These are phyloP conservation scores for Pilophorus perplexus DNA, from an alignment of 2,888 invertebrate genomes.

Conservation along the genomic window DNA sequence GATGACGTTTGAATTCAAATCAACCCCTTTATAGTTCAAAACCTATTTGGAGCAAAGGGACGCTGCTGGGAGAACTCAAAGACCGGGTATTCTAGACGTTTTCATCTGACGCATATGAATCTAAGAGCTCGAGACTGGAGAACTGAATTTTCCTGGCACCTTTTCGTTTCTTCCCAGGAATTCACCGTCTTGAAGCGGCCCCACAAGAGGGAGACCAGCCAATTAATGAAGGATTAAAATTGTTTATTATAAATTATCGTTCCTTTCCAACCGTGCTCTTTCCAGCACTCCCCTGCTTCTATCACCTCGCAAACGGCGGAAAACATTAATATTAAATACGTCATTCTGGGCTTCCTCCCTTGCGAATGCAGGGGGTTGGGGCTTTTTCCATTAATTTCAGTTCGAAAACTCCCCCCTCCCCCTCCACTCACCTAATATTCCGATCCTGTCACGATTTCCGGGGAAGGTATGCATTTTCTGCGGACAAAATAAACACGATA, in stretches of 20 bases:
- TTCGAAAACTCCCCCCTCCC: neutral
- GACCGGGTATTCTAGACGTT: too few relatives aligned
- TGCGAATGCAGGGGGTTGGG: neutral
- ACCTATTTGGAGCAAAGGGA: too few relatives aligned
- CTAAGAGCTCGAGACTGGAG: too few relatives aligned
- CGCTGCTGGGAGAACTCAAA: too few relatives aligned
- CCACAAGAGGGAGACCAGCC: too few relatives aligned
- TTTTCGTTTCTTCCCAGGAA: too few relatives aligned
- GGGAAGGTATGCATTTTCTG: neutral
- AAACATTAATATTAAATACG: constrained; percentile 44
- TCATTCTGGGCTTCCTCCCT: constrained; percentile 29
- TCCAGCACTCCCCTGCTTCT: neutral
- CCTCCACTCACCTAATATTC: neutral
- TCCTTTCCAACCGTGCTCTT: neutral
- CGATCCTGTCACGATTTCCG: neutral
- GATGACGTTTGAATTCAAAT: constrained; percentile 34
- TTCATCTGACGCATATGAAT: too few relatives aligned
- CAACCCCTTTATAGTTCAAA: constrained; percentile 10
- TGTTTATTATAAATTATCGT: constrained; percentile 44
- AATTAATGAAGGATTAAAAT: constrained; percentile 43
- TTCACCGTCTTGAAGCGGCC: too few relatives aligned
- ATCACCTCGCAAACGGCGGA: neutral
- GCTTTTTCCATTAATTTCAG: constrained; percentile 19
- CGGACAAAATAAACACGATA: constrained; percentile 25
- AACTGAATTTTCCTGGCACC: too few relatives aligned